Evolutionary conservation across 2,113 vertebrate species (phyloP), one percentile per base, ranked within the genome.

Genomic region (Scomber japonicus): DNA sequence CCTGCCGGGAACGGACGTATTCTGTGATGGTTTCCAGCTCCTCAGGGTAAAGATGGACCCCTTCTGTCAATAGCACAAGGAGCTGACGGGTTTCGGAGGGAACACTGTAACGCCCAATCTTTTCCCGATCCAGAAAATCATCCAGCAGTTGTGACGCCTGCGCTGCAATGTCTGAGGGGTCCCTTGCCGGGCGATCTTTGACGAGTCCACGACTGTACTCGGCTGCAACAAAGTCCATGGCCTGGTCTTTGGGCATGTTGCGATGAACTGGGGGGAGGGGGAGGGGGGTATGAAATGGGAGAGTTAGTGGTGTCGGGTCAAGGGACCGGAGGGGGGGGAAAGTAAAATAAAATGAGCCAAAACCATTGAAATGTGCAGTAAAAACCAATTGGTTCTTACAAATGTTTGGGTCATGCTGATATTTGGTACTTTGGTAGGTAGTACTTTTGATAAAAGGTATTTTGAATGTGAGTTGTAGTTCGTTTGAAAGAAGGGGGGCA

Each of bases 191-290:
- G 21, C 54, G 65, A 54, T 93, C 91, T 63, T 93, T 90, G 59
- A 40, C n/a, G 3, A 89, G 89, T n/a, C 89, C 49, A 3, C 84
- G 95, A 70, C 91, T 87, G 78, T 94, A 91, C 90, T 95, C 94
- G 12, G 91, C 82, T 56, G 83, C 86, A 61, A 91, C 54, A 60
- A 96, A 89, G 82, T 93, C 86, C 93, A 95, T 78, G n/a, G 94
- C 94, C 80, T 95, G 94, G 75, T 97, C 95, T 91, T 95, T 94
- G 68, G 94, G 93, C 94, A 95, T 88, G 74, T 95, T 94, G 75
- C 83, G 88, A 83, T 94, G 90, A 82, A 95, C 95, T 93, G 83
- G 50, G 78, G 65, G 71, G 89, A 71, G 88, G 24, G 24, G 24
- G 24, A 3, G 24, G 24, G 3, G 24, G 24, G 24, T 27, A 27